Evolutionary conservation across 2,888 invertebrate genomes (phyloP), one percentile per base, ranked within the genome.

Genomic region (Scaptodrosophila latifasciaeformis): DNA sequence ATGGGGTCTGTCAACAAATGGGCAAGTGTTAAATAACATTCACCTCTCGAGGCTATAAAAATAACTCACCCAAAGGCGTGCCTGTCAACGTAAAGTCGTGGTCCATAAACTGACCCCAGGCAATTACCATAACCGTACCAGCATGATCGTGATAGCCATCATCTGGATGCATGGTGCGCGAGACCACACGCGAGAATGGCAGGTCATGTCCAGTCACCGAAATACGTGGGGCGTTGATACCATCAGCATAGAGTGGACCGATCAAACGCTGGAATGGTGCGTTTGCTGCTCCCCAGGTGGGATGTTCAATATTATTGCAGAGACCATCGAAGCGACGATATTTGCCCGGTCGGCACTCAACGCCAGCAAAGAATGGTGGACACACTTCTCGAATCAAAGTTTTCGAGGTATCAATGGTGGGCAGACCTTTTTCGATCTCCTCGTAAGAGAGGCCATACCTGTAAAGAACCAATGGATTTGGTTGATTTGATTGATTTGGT

Each of bases 91-190:
- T 96, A 77, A 94, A 94, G 86, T 96, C 96, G 88, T 96, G 96
- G 87, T 96, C 96, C 91, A 96, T 95, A 87, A 96, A 96, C 87
- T 96, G 96, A 72, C 96, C 96, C 96, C 96, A 96, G 52, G 96
- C 95, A 61, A 85, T 86, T 43, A 96, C 92, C 93, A 96, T 94
- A 74, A 96, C 95, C 24, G 96, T 96, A 47, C 96, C 95, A 21
- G 96, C 96, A 86, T 96, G 96, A 86, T 96, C 96, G 84, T 96
- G 96, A 88, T 91, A 96, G 34, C 96, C 96, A 68, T 96, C 95
- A 81, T 96, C 96, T 30, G 95, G 94, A 86, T 96, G 96, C 91
- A 96, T 93, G 31, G 94, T 95, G 47, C 95, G 90, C 13, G 96
- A 96, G 13, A 96, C 95, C 39, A 96, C 89, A 39, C 96, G 90